phyloP scores from a whole-genome alignment of 1,140 invertebrate genomes.

The Lepidostoma basale region DNA sequence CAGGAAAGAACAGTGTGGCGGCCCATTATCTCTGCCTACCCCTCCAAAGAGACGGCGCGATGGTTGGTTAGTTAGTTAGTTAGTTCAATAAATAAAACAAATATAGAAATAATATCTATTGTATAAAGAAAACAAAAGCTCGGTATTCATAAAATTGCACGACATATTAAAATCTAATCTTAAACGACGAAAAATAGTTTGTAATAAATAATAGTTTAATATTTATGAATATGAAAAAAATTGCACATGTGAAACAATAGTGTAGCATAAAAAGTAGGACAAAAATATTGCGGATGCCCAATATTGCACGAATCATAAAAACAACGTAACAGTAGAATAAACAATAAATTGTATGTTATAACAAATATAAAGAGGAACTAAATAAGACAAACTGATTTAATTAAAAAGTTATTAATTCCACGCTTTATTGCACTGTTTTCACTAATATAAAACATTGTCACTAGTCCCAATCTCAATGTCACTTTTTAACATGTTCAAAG shows the following conservation, averaged over 20 bases:
- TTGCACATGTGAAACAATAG: slow-evolving; percentile 29
- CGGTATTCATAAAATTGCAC: slow-evolving; percentile 44
- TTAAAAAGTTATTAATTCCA: slow-evolving; percentile 14
- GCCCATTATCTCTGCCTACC: no score
- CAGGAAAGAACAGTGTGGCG: no score
- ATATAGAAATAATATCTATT: neutral
- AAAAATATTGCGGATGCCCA: slow-evolving; percentile 31
- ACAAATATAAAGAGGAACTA: no score
- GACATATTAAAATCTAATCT: slow-evolving; percentile 31
- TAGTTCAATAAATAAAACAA: no score
- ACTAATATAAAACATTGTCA: slow-evolving; percentile 10
- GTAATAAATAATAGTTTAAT: neutral
- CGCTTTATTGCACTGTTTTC: slow-evolving; percentile 7
- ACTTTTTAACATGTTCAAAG: slow-evolving; percentile 22
- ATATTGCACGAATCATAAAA: slow-evolving; percentile 35
- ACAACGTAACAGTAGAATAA: no score
- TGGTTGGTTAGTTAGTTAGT: no score
- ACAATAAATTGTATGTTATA: no score
- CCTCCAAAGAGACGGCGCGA: no score
- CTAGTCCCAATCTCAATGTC: neutral
- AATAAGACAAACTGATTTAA: neutral
- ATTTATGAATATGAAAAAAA: slow-evolving; percentile 10
- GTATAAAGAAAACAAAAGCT: neutral
- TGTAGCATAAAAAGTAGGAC: neutral
- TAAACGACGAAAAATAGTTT: neutral